phyloP scores from a whole-genome alignment of 35 echinoderm and acorn worm genomes.

The Eucidaris tribuloides region DNA sequence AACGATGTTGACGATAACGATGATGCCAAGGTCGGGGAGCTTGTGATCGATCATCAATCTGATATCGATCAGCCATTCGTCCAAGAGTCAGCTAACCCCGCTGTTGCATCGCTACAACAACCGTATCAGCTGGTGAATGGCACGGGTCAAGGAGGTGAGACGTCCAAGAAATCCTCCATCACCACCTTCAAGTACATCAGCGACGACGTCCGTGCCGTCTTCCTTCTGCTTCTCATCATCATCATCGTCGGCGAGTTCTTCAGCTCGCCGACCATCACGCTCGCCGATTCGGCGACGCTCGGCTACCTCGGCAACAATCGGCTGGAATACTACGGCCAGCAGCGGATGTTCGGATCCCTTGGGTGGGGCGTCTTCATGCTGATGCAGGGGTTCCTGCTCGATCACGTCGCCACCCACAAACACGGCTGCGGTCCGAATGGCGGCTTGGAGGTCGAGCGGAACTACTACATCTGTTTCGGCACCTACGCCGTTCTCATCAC shows the following conservation, averaged over 20 bases:
- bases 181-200: slow-evolving; percentile 39
- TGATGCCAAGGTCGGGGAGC: neutral
- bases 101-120: too few species aligned
- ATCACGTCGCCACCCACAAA: slow-evolving; percentile 22
- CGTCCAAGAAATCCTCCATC: too few species aligned
- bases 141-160: too few species aligned
- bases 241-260: slow-evolving; percentile 92
- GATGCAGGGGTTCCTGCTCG: slow-evolving; percentile 66
- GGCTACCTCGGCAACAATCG: slow-evolving; percentile 78
- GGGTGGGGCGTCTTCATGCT: slow-evolving; percentile 94
- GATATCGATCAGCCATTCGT: slow-evolving; percentile 17
- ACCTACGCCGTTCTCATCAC: slow-evolving; percentile 86
- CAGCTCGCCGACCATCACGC: slow-evolving; percentile 82
- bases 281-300: slow-evolving; percentile 89
- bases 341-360: slow-evolving; percentile 87
- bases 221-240: slow-evolving; percentile 66
- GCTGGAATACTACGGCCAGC: slow-evolving; percentile 81
- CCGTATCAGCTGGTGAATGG: too few species aligned
- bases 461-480: slow-evolving; percentile 88
- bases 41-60: slow-evolving; percentile 5
- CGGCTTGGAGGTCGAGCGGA: slow-evolving; percentile 7
- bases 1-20: neutral
- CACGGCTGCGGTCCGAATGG: slow-evolving; percentile 50
- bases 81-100: too few species aligned
- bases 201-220: slow-evolving; percentile 44